These are phyloP conservation scores for Drosophila nasuta DNA, from an alignment of 1,140 invertebrate genomes.

Conservation along the genomic window DNA sequence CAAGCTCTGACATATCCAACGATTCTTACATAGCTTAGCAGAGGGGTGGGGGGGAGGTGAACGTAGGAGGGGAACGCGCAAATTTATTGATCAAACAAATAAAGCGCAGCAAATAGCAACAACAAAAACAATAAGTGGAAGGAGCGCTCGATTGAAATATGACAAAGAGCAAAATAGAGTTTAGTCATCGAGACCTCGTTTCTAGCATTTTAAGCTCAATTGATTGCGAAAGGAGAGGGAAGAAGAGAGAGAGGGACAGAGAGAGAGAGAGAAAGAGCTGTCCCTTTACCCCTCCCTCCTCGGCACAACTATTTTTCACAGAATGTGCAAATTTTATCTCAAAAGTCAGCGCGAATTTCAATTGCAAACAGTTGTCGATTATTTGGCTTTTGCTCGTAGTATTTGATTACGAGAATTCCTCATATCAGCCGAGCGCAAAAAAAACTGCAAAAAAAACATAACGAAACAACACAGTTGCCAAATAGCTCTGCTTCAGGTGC, in stretches of 20 bases:
- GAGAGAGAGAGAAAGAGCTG: neutral
- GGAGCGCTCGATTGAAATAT: conserved; percentile 5
- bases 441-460: conserved; percentile 28
- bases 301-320: conserved; percentile 10
- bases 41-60: neutral
- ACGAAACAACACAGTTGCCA: neutral
- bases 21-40: neutral
- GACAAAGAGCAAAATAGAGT: conserved; percentile 22
- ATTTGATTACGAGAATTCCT: conserved; percentile 62
- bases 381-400: conserved; percentile 55
- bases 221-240: neutral
- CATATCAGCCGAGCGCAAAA: conserved; percentile 50
- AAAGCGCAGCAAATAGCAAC: conserved; percentile 60
- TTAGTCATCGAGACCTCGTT: conserved; percentile 14
- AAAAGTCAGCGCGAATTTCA: conserved; percentile 59
- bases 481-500: conserved; percentile 10
- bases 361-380: conserved; percentile 74
- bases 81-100: conserved; percentile 82
- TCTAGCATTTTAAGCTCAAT: neutral
- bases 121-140: neutral
- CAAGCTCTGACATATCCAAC: conserved; percentile 18
- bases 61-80: conserved; percentile 36
- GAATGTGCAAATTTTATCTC: conserved; percentile 52
- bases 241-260: too few species aligned
- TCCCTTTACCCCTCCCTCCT: neutral